Conservation (phyloP, 2,888 invertebrate species). For the Malachius bipustulatus region DNA sequence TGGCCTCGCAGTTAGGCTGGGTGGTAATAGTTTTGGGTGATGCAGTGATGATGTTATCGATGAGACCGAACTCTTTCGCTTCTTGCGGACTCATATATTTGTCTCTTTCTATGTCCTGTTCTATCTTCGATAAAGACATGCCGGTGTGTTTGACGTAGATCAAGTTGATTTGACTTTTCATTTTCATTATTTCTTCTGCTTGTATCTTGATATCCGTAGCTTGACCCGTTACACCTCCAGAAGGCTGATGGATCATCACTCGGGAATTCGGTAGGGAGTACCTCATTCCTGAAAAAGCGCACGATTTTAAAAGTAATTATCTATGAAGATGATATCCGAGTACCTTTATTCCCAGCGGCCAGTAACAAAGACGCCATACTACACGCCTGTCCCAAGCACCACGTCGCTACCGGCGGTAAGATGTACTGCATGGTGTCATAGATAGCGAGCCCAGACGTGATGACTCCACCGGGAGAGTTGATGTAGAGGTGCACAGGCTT, state of each 20-base stretch:
- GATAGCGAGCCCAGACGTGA: slow-evolving; percentile 90
- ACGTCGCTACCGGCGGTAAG: slow-evolving; percentile 87
- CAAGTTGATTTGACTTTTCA: slow-evolving; percentile 76
- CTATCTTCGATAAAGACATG: slow-evolving; percentile 46
- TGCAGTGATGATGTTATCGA: slow-evolving; percentile 65
- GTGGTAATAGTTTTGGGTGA: slow-evolving; percentile 17
- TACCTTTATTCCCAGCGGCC: slow-evolving; percentile 62
- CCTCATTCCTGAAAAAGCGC: slow-evolving; percentile 60
- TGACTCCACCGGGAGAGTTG: slow-evolving; percentile 85
- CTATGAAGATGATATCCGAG: too few relatives aligned
- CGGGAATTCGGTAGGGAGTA: slow-evolving; percentile 89
- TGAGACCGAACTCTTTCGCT: slow-evolving; percentile 83
- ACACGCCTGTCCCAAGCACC: slow-evolving; percentile 89
- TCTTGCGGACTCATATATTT: slow-evolving; percentile 83
- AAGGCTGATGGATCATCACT: slow-evolving; percentile 96
- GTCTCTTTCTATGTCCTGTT: slow-evolving; percentile 80
- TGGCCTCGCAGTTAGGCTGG: too few relatives aligned
- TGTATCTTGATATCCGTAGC: slow-evolving; percentile 97
- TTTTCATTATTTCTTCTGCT: slow-evolving; percentile 87
- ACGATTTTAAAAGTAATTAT: too few relatives aligned
- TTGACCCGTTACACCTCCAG: slow-evolving; percentile 79
- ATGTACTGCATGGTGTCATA: slow-evolving; percentile 99
- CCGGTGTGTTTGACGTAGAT: slow-evolving; percentile 88
- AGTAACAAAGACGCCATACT: slow-evolving; percentile 92
- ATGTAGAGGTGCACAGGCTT: slow-evolving; percentile 96